A percentile compares a stretch with the other conserved stretches of the same genome.
phyloP scores from a whole-genome alignment of 1,140 invertebrate genomes.

The Artemia franciscana region DNA sequence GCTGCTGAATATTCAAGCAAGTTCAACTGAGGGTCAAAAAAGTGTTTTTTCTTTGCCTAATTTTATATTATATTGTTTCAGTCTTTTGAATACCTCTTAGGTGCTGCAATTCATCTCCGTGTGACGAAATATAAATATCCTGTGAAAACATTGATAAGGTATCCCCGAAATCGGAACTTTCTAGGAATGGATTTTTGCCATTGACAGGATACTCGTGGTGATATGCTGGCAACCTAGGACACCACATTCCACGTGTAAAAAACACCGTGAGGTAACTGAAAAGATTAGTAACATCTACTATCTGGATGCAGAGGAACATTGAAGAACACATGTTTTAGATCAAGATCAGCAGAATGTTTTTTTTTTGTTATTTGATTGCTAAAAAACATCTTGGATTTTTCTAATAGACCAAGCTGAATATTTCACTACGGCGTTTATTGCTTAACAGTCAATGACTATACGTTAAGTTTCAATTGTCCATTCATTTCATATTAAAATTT shows the following conservation, averaged over 20 bases:
- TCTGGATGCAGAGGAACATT: neutral
- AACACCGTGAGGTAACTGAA: neutral
- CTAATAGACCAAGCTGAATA: neutral
- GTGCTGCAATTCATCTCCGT: neutral
- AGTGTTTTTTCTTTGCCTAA: neutral
- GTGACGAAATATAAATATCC: neutral
- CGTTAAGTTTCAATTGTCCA: neutral
- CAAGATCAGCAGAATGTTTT: neutral
- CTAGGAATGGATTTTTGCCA: neutral
- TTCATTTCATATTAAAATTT: neutral
- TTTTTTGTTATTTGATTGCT: neutral
- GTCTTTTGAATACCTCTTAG: neutral
- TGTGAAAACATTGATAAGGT: neutral
- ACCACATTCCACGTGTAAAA: neutral
- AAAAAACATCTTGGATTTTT: neutral
- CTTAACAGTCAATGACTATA: neutral
- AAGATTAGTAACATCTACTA: neutral
- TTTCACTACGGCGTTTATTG: neutral
- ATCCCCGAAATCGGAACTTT: neutral
- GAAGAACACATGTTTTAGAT: neutral
- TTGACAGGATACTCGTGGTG: neutral
- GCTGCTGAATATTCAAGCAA: neutral
- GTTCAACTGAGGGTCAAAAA: neutral
- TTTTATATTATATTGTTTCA: neutral
- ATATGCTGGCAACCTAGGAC: neutral